Evolutionary conservation across 23 tunicate genomes (phyloP), one percentile per base, ranked within the genome.

Genomic region (Halocynthia roretzi): DNA sequence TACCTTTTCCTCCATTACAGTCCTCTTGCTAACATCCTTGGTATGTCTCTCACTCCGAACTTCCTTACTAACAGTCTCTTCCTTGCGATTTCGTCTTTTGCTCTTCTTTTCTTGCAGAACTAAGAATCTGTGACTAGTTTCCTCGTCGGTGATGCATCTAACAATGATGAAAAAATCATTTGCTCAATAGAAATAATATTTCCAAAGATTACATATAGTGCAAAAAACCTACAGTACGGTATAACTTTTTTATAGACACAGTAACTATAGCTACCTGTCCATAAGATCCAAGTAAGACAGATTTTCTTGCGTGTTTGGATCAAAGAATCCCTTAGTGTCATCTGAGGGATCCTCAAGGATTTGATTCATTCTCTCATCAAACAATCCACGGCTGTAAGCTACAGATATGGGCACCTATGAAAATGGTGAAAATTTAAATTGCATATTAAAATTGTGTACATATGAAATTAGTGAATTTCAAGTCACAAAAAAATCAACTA

Each of bases 281-380:
- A 91, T 91, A 0, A 91, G 84, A 31, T 91, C 97, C n/a, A 91
- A 81, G 56, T 91, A 91, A 52, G 90, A 81, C 48, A 91, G 71
- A 85, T 91, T 91, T 65, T 91, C 91, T 60, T 91, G 86, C 6
- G 97, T 91, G 71, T 91, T 91, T 54, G 97, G 97, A 76, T 91
- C 97, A 65, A 91, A 91, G 63, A 91, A 91, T 54, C 97, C 97
- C 72, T 91, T 91, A 5, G 97, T 91, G 62, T 91, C 97, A 77
- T 91, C 97, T 9, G 97, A 81, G 0, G 97, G 97, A 67, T 91
- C 97, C 72, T 91, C 97, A 12, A 91, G 65, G 21, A 85, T 91
- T 14, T 77, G 79, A 71, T 91, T 91, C 84, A 85, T 76, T 77
- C 90, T 54, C 63, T 85, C 84, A 55, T 91, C 97, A 72, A 91